Conservation (phyloP, 2,888 invertebrate genomes). For the Drosophila merina region DNA sequence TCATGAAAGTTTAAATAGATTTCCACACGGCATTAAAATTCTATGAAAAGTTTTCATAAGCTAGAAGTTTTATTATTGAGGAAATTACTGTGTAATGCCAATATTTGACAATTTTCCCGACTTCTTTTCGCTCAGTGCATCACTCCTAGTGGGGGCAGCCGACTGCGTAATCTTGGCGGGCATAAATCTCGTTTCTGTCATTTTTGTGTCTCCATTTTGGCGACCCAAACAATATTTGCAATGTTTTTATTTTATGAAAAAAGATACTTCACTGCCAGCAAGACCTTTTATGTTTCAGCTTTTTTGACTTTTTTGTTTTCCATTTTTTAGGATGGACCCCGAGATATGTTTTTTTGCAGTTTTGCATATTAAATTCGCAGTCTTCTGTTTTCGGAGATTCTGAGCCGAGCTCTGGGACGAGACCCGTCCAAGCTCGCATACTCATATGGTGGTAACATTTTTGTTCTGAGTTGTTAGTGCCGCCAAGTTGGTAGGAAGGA, state of each 20-base stretch:
- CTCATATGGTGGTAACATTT: slow-evolving; percentile 55
- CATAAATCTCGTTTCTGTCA: slow-evolving; percentile 81
- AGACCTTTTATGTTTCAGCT: slow-evolving; percentile 41
- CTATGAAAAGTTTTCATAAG: too few species aligned
- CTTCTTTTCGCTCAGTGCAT: slow-evolving; percentile 2
- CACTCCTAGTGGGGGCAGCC: slow-evolving; percentile 17
- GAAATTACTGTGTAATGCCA: too few species aligned
- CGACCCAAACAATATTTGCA: slow-evolving; percentile 81
- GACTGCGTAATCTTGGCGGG: slow-evolving; percentile 78
- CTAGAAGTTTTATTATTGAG: too few species aligned
- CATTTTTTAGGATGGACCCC: slow-evolving; percentile 38
- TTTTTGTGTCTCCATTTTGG: slow-evolving; percentile 82
- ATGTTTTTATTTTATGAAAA: slow-evolving; percentile 77
- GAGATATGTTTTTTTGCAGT: slow-evolving; percentile 78
- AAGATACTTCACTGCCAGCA: slow-evolving; percentile 53
- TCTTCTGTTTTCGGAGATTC: slow-evolving; percentile 20
- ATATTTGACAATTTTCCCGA: too few species aligned
- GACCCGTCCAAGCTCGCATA: slow-evolving; percentile 6
- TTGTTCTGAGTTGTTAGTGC: slow-evolving; percentile 74
- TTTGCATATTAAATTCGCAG: slow-evolving; percentile 81
- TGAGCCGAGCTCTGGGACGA: background rate
- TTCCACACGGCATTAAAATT: too few species aligned
- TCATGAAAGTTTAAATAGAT: too few species aligned
- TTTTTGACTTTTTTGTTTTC: slow-evolving; percentile 13
- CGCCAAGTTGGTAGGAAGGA: slow-evolving; percentile 78